Evolutionary conservation across 2,113 vertebrate species (phyloP).

Genomic region (Puffinus mauretanicus): DNA sequence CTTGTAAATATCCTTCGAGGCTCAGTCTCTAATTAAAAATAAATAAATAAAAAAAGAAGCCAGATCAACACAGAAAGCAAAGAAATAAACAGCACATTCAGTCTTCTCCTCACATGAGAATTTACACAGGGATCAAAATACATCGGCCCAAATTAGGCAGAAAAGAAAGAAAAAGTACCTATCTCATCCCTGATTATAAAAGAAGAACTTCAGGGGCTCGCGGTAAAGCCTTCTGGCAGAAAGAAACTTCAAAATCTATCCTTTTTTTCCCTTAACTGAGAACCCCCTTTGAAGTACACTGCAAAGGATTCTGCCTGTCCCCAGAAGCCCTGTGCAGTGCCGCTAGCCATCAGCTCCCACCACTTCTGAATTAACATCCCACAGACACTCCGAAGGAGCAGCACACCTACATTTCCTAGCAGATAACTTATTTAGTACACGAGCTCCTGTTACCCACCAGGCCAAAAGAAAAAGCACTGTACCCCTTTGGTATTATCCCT

Average conservation of each 20-base stretch:
- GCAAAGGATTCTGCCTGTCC: constrained; percentile 58
- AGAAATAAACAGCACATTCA: constrained; percentile 10
- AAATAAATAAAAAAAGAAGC: neutral
- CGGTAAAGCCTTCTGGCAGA: constrained; percentile 69
- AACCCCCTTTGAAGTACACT: constrained; percentile 54
- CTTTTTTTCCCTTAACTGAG: constrained; percentile 45
- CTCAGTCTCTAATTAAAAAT: neutral
- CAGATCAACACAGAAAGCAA: neutral
- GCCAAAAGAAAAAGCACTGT: constrained; percentile 45
- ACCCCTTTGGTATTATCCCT: constrained; percentile 58
- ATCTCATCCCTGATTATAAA: constrained; percentile 59
- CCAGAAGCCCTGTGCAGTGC: constrained; percentile 43
- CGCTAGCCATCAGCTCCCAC: constrained; percentile 55
- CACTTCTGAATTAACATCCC: constrained; percentile 58
- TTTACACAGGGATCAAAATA: constrained; percentile 25
- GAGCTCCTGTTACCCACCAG: constrained; percentile 51
- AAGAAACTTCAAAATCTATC: constrained; percentile 70
- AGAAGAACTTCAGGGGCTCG: constrained; percentile 52
- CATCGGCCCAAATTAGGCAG: constrained; percentile 54
- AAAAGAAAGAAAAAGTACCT: constrained; percentile 62
- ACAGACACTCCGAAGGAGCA: constrained; percentile 33
- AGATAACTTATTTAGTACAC: constrained; percentile 61
- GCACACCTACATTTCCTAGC: constrained; percentile 41
- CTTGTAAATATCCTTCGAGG: neutral
- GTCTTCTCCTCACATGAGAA: neutral